Evolutionary conservation across 2,113 vertebrate genomes (phyloP).

Genomic region (Lasiurus cinereus): DNA sequence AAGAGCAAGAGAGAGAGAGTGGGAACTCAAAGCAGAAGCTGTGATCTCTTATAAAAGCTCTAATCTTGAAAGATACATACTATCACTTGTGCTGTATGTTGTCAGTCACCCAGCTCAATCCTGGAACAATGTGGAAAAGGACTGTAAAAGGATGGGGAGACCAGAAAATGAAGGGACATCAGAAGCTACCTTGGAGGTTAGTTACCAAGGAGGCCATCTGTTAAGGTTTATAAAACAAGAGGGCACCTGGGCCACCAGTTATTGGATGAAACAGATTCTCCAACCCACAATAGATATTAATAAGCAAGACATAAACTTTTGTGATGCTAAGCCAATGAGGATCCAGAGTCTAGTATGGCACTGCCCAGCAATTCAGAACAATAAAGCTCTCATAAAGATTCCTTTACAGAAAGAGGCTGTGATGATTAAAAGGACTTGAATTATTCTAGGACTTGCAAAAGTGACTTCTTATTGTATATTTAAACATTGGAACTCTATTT

Average conservation of each 20-base stretch:
- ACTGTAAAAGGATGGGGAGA: not conserved
- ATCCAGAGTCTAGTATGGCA: not conserved
- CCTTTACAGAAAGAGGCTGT: not conserved
- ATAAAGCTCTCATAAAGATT: not conserved
- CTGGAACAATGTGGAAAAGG: not conserved
- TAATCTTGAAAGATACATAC: not conserved
- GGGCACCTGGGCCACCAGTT: not conserved
- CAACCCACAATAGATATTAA: not conserved
- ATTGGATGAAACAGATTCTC: not conserved
- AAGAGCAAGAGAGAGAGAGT: not conserved
- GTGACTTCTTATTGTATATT: not conserved
- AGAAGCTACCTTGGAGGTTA: not conserved
- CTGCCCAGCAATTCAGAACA: not conserved
- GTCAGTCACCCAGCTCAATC: not conserved
- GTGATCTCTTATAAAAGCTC: not conserved
- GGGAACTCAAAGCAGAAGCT: not conserved
- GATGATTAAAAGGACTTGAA: not conserved
- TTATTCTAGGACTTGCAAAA: not conserved
- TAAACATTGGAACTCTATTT: not conserved
- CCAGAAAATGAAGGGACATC: accelerated
- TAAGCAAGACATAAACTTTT: not conserved
- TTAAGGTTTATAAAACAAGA: not conserved
- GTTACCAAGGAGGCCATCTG: not conserved
- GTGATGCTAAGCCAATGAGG: not conserved
- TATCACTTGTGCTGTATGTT: not conserved